phyloP scores from a whole-genome alignment of 2,888 invertebrate genomes.

The Xiphydria camelus region DNA sequence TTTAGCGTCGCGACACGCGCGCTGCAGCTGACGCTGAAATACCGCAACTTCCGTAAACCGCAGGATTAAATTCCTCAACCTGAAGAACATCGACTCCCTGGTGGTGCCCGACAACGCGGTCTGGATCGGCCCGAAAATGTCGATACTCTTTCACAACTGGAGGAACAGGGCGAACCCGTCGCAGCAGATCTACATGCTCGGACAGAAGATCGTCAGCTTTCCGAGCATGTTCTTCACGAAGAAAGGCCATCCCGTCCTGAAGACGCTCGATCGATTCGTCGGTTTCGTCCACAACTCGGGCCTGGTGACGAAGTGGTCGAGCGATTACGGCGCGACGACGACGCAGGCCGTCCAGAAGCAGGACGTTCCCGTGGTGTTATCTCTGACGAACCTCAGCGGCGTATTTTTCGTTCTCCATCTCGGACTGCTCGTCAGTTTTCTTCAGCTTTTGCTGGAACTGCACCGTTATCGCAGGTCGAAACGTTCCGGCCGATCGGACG shows the following conservation, averaged over 20 bases:
- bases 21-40: too few relatives aligned
- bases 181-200: constrained; percentile 14
- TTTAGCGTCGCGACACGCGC: too few relatives aligned
- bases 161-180: constrained; percentile 18
- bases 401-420: too few relatives aligned
- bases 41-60: too few relatives aligned
- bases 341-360: too few relatives aligned
- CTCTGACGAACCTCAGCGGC: too few relatives aligned
- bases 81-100: constrained; percentile 4
- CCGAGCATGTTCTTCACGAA: constrained; percentile 20
- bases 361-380: too few relatives aligned
- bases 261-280: constrained; percentile 13
- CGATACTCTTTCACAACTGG: constrained; percentile 16
- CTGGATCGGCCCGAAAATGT: constrained; percentile 14
- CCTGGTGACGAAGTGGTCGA: constrained; percentile 12
- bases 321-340: too few relatives aligned
- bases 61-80: constrained; percentile 8
- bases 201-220: constrained; percentile 7
- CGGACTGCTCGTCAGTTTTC: too few relatives aligned
- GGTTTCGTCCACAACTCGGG: constrained; percentile 17
- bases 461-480: too few relatives aligned
- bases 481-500: too few relatives aligned
- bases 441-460: too few relatives aligned
- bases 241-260: constrained; percentile 17
- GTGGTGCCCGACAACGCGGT: not conserved